Conservation (phyloP, 2,113 vertebrate species). For the Gambusia affinis region DNA sequence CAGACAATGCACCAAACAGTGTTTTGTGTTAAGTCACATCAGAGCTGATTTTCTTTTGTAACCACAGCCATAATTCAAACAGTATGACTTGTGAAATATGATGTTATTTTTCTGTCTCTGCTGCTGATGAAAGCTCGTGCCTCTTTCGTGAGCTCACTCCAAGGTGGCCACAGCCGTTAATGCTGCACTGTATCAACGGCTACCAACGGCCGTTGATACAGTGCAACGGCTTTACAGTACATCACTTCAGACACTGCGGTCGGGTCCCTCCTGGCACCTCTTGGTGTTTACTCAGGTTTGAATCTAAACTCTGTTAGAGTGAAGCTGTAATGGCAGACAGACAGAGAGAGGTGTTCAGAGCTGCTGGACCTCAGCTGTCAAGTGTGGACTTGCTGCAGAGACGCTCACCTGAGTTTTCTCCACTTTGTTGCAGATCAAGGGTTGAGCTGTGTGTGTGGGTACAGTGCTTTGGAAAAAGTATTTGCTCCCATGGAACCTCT, state of each 20-base stretch:
- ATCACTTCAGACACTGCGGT: constrained; percentile 56
- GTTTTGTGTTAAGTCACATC: constrained; percentile 15
- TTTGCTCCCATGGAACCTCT: not conserved
- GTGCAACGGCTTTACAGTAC: constrained; percentile 49
- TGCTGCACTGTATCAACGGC: constrained; percentile 37
- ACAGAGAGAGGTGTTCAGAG: constrained; percentile 56
- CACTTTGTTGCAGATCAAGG: constrained; percentile 56
- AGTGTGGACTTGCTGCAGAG: constrained; percentile 19
- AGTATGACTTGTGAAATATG: constrained; percentile 9
- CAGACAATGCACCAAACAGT: constrained; percentile 17
- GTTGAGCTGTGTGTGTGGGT: constrained; percentile 13
- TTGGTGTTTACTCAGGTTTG: constrained; percentile 57
- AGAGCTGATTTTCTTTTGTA: constrained; percentile 26
- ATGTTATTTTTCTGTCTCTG: constrained; percentile 18
- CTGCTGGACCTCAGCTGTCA: constrained; percentile 28
- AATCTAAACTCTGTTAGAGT: constrained; percentile 65
- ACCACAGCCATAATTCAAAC: constrained; percentile 11
- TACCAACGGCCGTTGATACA: too few species aligned
- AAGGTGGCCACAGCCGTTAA: constrained; percentile 32
- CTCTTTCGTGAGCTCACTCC: constrained; percentile 57
- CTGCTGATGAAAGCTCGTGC: constrained; percentile 42
- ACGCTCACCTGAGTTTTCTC: constrained; percentile 22
- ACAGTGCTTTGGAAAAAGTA: constrained; percentile 3
- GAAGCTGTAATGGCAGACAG: constrained; percentile 59
- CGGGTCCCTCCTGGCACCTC: constrained; percentile 36